Percentiles rank a stretch among this genome's conserved stretches.
These are phyloP conservation scores for Brachylomia viminalis DNA, from an alignment of 2,888 invertebrate genomes.

Conservation along the genomic window DNA sequence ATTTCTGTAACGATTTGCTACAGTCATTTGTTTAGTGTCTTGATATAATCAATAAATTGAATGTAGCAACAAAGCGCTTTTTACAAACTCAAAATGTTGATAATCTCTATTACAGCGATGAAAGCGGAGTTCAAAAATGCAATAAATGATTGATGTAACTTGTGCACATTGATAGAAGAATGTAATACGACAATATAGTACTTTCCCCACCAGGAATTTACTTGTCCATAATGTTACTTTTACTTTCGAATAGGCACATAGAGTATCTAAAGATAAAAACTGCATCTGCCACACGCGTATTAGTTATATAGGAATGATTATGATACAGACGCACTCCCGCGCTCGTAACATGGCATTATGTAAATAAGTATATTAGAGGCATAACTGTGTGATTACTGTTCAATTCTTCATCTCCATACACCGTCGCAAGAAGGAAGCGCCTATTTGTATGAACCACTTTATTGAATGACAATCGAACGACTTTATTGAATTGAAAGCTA, in stretches of 20 bases:
- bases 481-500: constrained; percentile 22
- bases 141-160: constrained; percentile 19
- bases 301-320: constrained; percentile 47
- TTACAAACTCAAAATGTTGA: not conserved
- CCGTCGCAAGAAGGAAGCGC: constrained; percentile 10
- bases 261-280: constrained; percentile 17
- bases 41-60: constrained; percentile 25
- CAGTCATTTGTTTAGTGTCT: constrained; percentile 29
- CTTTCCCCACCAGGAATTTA: constrained; percentile 25
- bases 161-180: constrained; percentile 15
- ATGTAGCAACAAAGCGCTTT: constrained; percentile 13
- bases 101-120: constrained; percentile 4
- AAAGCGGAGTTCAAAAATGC: constrained; percentile 4
- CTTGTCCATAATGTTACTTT: constrained; percentile 27
- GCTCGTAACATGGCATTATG: constrained; percentile 59
- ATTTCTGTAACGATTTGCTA: constrained; percentile 31
- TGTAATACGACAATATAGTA: constrained; percentile 15
- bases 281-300: constrained; percentile 26
- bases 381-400: constrained; percentile 30
- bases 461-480: constrained; percentile 10
- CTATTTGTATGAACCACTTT: constrained; percentile 9
- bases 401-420: constrained; percentile 26
- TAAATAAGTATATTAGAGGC: constrained; percentile 54
- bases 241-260: constrained; percentile 33
- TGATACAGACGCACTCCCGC: constrained; percentile 38